Evolutionary conservation across 2,113 vertebrate species (phyloP).

Genomic region (Cyprinodon variegatus): DNA sequence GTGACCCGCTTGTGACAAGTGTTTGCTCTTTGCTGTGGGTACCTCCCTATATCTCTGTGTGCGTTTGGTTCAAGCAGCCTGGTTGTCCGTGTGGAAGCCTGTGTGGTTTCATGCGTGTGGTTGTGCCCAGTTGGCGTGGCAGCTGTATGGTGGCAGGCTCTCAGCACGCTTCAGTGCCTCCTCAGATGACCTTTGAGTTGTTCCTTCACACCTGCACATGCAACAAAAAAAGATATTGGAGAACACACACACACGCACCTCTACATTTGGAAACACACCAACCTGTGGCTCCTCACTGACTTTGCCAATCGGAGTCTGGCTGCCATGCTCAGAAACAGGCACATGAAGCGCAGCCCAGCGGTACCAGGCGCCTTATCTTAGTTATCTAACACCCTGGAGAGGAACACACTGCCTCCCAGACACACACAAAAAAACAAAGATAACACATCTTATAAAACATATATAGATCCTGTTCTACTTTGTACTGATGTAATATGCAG

Average conservation of each 20-base stretch:
- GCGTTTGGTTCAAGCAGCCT: background rate
- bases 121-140: constrained; percentile 63
- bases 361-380: constrained; percentile 38
- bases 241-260: constrained; percentile 7
- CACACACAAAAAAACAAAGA: constrained; percentile 45
- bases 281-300: constrained; percentile 42
- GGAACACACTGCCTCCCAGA: constrained; percentile 33
- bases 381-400: constrained; percentile 65
- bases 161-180: constrained; percentile 67
- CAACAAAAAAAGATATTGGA: constrained; percentile 21
- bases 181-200: constrained; percentile 67
- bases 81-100: constrained; percentile 8
- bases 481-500: constrained; percentile 73
- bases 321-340: constrained; percentile 45
- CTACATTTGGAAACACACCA: background rate
- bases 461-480: constrained; percentile 65
- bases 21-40: constrained; percentile 37
- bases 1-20: constrained; percentile 42
- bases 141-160: constrained; percentile 67
- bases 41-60: constrained; percentile 18
- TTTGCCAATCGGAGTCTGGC: constrained; percentile 46
- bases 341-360: constrained; percentile 39
- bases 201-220: constrained; percentile 40
- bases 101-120: constrained; percentile 18
- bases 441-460: constrained; percentile 65